These are phyloP conservation scores for Grus americana DNA, from an alignment of 2,113 vertebrate species.

Conservation along the genomic window DNA sequence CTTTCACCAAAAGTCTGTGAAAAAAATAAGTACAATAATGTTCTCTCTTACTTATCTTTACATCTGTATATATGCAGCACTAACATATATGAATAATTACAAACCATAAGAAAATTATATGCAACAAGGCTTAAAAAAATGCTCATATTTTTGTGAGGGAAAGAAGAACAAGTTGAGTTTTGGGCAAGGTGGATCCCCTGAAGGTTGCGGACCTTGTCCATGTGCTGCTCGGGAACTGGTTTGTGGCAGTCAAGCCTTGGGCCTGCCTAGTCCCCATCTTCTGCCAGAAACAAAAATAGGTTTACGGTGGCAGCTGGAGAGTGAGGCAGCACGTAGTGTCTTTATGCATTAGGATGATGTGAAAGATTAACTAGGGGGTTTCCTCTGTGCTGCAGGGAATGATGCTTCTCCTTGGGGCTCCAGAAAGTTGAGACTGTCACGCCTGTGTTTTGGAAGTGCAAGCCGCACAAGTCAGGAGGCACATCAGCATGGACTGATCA, in stretches of 20 bases:
- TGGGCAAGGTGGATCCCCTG: background rate
- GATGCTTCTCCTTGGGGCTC: background rate
- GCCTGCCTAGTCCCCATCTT: background rate
- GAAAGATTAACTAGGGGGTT: background rate
- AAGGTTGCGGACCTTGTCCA: background rate
- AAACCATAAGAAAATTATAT: background rate
- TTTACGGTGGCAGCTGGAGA: background rate
- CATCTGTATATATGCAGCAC: background rate
- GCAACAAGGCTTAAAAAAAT: background rate
- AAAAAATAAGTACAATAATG: background rate
- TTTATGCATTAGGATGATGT: background rate
- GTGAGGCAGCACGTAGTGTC: fast-evolving
- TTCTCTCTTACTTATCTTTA: background rate
- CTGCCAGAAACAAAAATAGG: background rate
- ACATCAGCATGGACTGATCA: background rate
- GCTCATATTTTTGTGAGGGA: background rate
- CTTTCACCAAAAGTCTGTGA: background rate
- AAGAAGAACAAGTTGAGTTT: background rate
- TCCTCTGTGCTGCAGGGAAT: background rate
- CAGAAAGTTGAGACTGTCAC: background rate
- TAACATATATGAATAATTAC: background rate
- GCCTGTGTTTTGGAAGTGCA: background rate
- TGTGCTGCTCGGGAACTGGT: background rate
- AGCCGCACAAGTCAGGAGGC: background rate
- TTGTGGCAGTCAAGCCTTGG: background rate